Evolutionary conservation across 2,888 invertebrate genomes (phyloP).

Genomic region (Automeris io): DNA sequence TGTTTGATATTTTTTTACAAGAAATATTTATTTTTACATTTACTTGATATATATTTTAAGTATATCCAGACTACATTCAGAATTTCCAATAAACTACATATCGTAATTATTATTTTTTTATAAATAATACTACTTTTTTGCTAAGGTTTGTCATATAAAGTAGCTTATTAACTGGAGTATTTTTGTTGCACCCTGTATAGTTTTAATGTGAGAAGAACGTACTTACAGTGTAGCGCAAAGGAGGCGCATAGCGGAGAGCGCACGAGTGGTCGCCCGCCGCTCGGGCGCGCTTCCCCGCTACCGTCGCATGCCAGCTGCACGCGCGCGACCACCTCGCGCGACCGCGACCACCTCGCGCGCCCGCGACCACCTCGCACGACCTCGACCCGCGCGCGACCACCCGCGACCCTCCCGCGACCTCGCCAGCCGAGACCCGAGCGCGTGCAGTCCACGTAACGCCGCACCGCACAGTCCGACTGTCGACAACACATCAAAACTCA

Average conservation of each 20-base stretch:
- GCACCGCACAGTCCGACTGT: constrained; percentile 68
- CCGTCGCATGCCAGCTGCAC: constrained; percentile 52
- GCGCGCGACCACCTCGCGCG: constrained; percentile 55
- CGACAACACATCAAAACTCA: constrained; percentile 47
- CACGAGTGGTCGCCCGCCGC: constrained; percentile 61
- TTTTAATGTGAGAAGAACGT: constrained; percentile 14
- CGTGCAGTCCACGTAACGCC: constrained; percentile 59
- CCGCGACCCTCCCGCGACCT: constrained; percentile 29
- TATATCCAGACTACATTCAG: too few relatives aligned
- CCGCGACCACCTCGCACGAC: too few relatives aligned
- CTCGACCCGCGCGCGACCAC: constrained; percentile 38
- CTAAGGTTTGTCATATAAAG: too few relatives aligned
- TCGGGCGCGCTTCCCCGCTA: constrained; percentile 67
- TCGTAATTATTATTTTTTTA: too few relatives aligned
- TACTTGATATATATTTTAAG: too few relatives aligned
- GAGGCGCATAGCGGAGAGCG: constrained; percentile 76
- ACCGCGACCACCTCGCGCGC: too few relatives aligned
- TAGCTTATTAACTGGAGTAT: too few relatives aligned
- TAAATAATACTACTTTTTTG: too few relatives aligned
- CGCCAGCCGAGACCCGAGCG: constrained; percentile 25
- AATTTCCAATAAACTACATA: too few relatives aligned
- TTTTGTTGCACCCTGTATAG: too few relatives aligned
- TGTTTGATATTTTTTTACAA: too few relatives aligned
- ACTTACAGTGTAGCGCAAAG: constrained; percentile 74
- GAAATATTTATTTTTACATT: too few relatives aligned